Evolutionary conservation across 2,797 vertebrate genomes (phyloP).

Genomic region (Nothura maculosa): DNA sequence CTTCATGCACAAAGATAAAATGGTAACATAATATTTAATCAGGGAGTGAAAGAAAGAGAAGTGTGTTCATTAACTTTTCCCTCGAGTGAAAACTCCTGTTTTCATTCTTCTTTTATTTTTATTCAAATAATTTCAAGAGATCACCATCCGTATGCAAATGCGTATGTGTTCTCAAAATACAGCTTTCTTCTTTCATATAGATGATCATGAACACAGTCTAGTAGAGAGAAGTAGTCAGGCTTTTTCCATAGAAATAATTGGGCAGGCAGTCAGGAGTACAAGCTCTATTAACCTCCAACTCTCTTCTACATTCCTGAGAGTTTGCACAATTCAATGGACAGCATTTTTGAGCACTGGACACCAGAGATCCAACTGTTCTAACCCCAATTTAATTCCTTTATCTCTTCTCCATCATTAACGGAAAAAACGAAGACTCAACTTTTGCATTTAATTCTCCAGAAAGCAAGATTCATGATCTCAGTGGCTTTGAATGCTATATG

Average conservation of each 20-base stretch:
- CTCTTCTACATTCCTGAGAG: constrained; percentile 25
- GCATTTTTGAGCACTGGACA: background rate
- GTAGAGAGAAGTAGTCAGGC: constrained; percentile 20
- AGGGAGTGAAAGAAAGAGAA: constrained; percentile 74
- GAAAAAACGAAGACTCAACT: background rate
- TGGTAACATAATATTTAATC: constrained; percentile 76
- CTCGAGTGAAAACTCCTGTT: constrained; percentile 74
- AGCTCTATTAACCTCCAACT: constrained; percentile 55
- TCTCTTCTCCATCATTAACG: rapidly evolving
- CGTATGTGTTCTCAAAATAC: constrained; percentile 42
- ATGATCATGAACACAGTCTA: constrained; percentile 58
- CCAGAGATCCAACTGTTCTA: background rate
- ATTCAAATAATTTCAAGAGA: constrained; percentile 74
- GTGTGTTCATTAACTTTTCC: constrained; percentile 75
- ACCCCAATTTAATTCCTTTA: background rate
- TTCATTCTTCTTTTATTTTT: constrained; percentile 76
- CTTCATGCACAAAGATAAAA: constrained; percentile 68
- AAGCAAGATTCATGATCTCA: background rate
- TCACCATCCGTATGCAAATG: constrained; percentile 68
- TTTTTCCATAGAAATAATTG: constrained; percentile 60
- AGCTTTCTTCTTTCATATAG: constrained; percentile 66
- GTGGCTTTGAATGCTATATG: background rate
- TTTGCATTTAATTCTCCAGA: background rate
- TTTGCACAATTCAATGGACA: background rate
- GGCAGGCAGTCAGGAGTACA: constrained; percentile 35